These are phyloP conservation scores for Eudemis profundana DNA, from an alignment of 2,888 invertebrate species.

Conservation along the genomic window DNA sequence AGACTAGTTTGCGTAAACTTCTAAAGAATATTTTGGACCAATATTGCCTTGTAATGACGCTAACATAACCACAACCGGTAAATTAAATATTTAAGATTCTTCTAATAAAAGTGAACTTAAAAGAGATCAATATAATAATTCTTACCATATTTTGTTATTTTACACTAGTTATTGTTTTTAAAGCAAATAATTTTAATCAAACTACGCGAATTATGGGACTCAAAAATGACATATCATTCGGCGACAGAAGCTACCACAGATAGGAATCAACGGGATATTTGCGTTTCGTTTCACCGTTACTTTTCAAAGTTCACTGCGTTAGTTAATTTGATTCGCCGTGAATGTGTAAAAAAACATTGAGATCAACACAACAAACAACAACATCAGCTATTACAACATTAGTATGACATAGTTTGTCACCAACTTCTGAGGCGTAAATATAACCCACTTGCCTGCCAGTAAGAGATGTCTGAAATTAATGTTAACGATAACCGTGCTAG, in stretches of 20 bases:
- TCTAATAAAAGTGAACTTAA: neutral
- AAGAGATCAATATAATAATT: conserved; percentile 9
- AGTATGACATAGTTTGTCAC: too few species aligned
- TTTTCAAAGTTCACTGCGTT: neutral
- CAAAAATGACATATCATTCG: conserved; percentile 81
- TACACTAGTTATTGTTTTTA: conserved; percentile 50
- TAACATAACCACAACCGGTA: conserved; percentile 50
- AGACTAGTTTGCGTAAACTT: neutral
- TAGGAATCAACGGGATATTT: conserved; percentile 9
- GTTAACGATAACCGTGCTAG: too few species aligned
- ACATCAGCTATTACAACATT: too few species aligned
- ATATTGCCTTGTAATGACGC: conserved; percentile 66
- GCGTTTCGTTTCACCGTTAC: conserved; percentile 23
- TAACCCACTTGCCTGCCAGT: too few species aligned
- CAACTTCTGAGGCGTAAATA: too few species aligned
- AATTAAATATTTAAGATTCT: neutral
- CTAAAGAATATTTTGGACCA: conserved; percentile 37
- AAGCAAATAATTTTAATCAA: conserved; percentile 51
- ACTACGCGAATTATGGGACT: conserved; percentile 53
- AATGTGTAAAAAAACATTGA: neutral
- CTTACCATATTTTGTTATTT: conserved; percentile 64
- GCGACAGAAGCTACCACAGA: conserved; percentile 49
- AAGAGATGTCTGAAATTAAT: too few species aligned
- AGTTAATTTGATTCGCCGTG: neutral
- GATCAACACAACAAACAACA: too few species aligned